phyloP scores from a whole-genome alignment of 92 coral and sea anemone genomes.

The Parazoanthus darwini region DNA sequence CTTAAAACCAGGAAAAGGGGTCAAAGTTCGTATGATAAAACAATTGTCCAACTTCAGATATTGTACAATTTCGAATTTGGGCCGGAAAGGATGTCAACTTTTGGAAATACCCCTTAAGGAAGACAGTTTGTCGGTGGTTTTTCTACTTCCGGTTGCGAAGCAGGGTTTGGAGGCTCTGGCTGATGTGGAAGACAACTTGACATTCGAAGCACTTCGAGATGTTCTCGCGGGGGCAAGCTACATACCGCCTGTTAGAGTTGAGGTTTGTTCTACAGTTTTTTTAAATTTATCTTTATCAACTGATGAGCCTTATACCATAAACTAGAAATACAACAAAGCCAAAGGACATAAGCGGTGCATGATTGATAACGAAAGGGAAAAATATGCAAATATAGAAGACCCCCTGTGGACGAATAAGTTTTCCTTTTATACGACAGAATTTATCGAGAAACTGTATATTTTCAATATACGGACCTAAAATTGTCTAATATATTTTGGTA shows the following conservation, averaged over 20 bases:
- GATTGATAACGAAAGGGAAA: no score
- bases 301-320: background rate
- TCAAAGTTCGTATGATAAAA: conserved; percentile 39
- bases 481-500: no score
- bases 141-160: conserved; percentile 35
- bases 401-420: no score
- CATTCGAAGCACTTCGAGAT: conserved; percentile 10
- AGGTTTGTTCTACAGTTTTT: conserved; percentile 18
- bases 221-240: conserved; percentile 20
- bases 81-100: conserved; percentile 37
- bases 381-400: no score
- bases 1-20: conserved; percentile 25
- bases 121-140: conserved; percentile 24
- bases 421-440: no score
- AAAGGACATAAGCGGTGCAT: no score
- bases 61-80: conserved; percentile 35
- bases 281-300: background rate
- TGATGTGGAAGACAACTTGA: conserved; percentile 26
- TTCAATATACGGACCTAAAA: no score
- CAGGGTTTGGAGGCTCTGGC: conserved; percentile 23
- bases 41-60: conserved; percentile 35
- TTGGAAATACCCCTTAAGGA: conserved; percentile 34
- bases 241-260: conserved; percentile 29
- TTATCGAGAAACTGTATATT: no score
- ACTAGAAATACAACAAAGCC: no score